Evolutionary conservation across 64 coral and sea anemone genomes (phyloP), one percentile per base, ranked within the genome.

Genomic region (Porites australiensis): DNA sequence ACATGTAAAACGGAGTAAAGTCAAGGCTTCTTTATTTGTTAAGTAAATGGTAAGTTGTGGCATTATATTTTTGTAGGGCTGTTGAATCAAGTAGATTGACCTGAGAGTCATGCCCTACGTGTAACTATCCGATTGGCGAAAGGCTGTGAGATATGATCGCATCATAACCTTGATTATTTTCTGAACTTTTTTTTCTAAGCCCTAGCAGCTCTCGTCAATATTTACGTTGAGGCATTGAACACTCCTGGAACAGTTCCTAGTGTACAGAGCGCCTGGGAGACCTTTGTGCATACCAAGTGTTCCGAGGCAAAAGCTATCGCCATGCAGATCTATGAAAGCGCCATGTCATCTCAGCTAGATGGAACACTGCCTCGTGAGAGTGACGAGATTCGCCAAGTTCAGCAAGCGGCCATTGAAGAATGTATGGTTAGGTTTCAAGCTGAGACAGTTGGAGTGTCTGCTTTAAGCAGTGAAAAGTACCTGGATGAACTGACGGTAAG

Each of bases 211-310:
- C 89, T 91, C 16, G 67, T 91, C 11, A 82, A 91, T 23, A 74
- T 91, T 19, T 91, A 91, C 66, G 79, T 83, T 44, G 37, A 67
- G n/a, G 89, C 89, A 5, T 43, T 91, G 19, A 91, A 91, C 79
- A 82, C 77, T 7, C 89, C 89, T 61, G 79, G 89, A 8, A 57
- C 77, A 3, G 89, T 91, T 5, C 89, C 79, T 3, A 91, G 81
- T 73, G 71, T 91, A 5, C 66, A 91, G 67, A 83, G 71, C 13
- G 89, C 89, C 7, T 91, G 89, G 89, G 89, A 83, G 77, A 69
- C 54, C 3, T 91, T 91, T 58, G 71, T 91, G 13, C 68, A 71
- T 12, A 57, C 78, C 51, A 91, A 91, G 79, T 91, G 79, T 54
- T 22, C 89, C 2, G 72, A 83, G 27, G 89, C 89, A 14, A 83